Evolutionary conservation across 2,113 vertebrate genomes (phyloP).

Genomic region (Rhea americana): DNA sequence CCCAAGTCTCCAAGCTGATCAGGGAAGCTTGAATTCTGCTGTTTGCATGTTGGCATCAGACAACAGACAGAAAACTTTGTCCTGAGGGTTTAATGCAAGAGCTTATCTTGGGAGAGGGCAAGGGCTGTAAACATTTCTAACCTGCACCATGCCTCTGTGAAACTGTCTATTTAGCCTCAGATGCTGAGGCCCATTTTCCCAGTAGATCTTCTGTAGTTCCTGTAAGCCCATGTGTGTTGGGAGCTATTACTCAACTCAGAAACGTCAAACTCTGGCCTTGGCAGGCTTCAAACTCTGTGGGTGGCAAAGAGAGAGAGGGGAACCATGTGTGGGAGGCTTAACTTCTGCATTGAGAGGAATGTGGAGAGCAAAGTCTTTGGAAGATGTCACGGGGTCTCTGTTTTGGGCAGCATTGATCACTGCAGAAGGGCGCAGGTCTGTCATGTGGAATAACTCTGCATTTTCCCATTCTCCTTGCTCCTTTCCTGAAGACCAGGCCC

Average conservation of each 20-base stretch:
- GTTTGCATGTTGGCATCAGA: neutral
- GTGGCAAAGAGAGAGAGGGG: neutral
- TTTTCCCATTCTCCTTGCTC: neutral
- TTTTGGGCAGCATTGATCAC: neutral
- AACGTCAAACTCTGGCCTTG: neutral
- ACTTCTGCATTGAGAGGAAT: neutral
- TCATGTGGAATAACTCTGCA: neutral
- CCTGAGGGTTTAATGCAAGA: neutral
- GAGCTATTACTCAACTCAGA: neutral
- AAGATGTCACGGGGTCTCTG: neutral
- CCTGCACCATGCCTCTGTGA: rapidly evolving
- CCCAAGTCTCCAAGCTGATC: neutral
- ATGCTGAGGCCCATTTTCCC: neutral
- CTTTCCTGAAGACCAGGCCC: neutral
- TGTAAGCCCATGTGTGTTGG: no score
- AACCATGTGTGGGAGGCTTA: neutral
- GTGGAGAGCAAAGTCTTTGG: neutral
- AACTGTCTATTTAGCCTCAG: neutral
- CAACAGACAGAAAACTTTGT: neutral
- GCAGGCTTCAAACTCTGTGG: neutral
- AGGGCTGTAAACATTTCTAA: neutral
- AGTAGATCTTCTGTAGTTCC: neutral
- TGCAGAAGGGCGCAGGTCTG: neutral
- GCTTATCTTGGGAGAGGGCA: rapidly evolving
- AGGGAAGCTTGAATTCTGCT: neutral